Evolutionary conservation across 2,797 vertebrate species (phyloP).

Genomic region (Pyrocephalus nanus): DNA sequence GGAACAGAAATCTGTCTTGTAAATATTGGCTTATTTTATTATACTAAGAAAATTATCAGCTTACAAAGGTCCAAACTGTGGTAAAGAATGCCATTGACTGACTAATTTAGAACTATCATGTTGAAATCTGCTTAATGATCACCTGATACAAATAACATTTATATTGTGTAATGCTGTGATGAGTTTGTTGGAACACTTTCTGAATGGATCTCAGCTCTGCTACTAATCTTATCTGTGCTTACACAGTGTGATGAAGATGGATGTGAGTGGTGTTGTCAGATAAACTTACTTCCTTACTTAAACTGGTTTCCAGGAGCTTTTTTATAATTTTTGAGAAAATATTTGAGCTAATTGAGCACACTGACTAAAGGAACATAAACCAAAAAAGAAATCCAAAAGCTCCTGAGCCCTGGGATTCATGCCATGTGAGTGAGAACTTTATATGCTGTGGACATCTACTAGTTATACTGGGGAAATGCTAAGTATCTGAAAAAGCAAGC

Average conservation of each 20-base stretch:
- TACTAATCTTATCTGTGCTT: neutral
- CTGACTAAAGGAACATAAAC: neutral
- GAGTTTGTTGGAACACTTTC: neutral
- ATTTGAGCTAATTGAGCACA: neutral
- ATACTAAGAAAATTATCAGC: conserved; percentile 20
- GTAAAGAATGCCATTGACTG: neutral
- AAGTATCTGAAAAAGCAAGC: conserved; percentile 38
- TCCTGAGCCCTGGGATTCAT: neutral
- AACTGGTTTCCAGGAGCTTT: neutral
- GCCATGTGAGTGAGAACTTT: conserved; percentile 5
- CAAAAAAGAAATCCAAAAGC: conserved; percentile 21
- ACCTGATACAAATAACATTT: neutral
- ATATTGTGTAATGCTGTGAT: neutral
- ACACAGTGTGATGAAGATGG: neutral
- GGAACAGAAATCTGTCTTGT: neutral
- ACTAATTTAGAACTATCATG: neutral
- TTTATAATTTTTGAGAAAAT: neutral
- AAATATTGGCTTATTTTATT: conserved; percentile 45
- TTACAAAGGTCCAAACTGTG: neutral
- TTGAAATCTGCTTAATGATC: neutral
- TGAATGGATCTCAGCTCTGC: neutral
- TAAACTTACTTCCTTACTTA: neutral
- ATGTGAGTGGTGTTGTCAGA: neutral
- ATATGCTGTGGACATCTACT: conserved; percentile 34
- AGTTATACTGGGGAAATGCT: conserved; percentile 39